These are phyloP conservation scores for Danio rerio DNA, from an alignment of 2,113 vertebrate species.

Conservation along the genomic window GRCz12tu NC_133182.1:76060501-76061000, in stretches of 20 bases:
- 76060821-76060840: conserved; percentile 56
- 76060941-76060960: conserved; percentile 18
- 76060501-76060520: conserved; percentile 99
- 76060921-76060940: conserved; percentile 45
- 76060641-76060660: conserved; percentile 62
- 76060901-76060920: conserved; percentile 52
- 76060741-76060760: conserved; percentile 14
- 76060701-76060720: conserved; percentile 67
- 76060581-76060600: conserved; percentile 84
- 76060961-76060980: not conserved
- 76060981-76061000: not conserved
- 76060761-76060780: not conserved
- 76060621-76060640: conserved; percentile 76
- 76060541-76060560: conserved; percentile 96
- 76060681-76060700: conserved; percentile 70
- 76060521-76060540: conserved; percentile 98
- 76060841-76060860: conserved; percentile 63
- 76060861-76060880: conserved; percentile 59
- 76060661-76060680: conserved; percentile 63
- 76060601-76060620: conserved; percentile 88
- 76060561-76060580: conserved; percentile 66
- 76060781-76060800: not conserved
- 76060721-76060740: conserved; percentile 15
- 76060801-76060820: conserved; percentile 60
- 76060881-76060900: conserved; percentile 55